Conservation (phyloP, 2,113 vertebrate species). For the Rattus norvegicus region DNA sequence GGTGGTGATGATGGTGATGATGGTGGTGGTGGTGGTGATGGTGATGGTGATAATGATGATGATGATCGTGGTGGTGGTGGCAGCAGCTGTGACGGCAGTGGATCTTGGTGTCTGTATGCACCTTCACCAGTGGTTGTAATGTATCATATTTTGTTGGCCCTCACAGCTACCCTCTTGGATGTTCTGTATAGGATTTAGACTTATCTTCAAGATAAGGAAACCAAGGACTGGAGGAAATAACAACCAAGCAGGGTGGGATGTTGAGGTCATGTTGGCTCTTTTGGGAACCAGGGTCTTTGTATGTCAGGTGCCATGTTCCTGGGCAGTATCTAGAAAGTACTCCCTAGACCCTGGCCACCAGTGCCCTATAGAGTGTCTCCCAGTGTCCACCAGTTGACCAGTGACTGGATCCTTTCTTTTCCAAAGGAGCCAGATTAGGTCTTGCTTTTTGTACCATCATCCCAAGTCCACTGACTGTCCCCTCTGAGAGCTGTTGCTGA, state of each 20-base stretch:
- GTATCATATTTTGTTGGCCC: too few species aligned
- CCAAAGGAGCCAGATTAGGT: neutral
- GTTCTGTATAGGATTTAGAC: neutral
- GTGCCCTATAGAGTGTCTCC: neutral
- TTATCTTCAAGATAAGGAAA: slow-evolving; percentile 26
- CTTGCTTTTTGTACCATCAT: neutral
- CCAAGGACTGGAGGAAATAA: neutral
- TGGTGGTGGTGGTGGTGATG: too few species aligned
- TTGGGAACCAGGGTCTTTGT: neutral
- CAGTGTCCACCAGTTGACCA: neutral
- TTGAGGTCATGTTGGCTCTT: neutral
- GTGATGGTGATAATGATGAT: too few species aligned
- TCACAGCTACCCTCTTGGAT: neutral
- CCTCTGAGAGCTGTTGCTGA: neutral
- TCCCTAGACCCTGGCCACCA: neutral
- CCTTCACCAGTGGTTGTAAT: neutral
- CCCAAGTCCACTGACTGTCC: neutral
- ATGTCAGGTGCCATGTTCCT: neutral
- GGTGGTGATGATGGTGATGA: too few species aligned
- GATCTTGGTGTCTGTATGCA: neutral
- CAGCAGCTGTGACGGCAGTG: fast-evolving
- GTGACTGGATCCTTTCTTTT: neutral
- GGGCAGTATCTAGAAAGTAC: neutral
- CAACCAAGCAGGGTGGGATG: neutral
- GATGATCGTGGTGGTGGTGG: too few species aligned